phyloP scores from a whole-genome alignment of 2,113 vertebrate genomes.

The Albula glossodonta region DNA sequence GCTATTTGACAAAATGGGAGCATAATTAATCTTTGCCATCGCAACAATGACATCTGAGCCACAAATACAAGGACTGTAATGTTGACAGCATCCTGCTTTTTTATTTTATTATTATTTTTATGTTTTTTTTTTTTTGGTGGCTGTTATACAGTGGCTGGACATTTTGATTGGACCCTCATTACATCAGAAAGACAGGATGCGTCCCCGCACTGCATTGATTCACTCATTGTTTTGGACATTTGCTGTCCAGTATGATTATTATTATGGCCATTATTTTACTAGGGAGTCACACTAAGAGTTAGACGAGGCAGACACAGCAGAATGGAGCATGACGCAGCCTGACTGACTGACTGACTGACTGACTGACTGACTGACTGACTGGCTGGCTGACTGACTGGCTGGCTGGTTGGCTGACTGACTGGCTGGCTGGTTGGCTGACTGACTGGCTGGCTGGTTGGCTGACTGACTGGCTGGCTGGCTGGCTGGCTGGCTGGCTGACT shows the following conservation, averaged over 20 bases:
- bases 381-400: too few species aligned
- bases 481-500: too few species aligned
- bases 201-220: not conserved
- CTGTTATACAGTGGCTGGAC: not conserved
- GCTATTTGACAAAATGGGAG: slow-evolving; percentile 4
- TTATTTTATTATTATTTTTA: not conserved
- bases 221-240: not conserved
- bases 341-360: not conserved
- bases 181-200: not conserved
- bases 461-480: too few species aligned
- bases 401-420: too few species aligned
- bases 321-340: not conserved
- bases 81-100: not conserved
- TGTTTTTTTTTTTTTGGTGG: not conserved
- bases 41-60: slow-evolving; percentile 1
- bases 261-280: not conserved
- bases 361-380: too few species aligned
- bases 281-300: not conserved
- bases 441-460: too few species aligned
- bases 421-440: too few species aligned
- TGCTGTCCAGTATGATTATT: not conserved
- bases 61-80: not conserved
- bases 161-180: not conserved
- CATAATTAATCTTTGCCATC: not conserved
- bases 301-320: not conserved